Evolutionary conservation across 2,113 vertebrate genomes (phyloP).

Genomic region (Picathartes gymnocephalus): DNA sequence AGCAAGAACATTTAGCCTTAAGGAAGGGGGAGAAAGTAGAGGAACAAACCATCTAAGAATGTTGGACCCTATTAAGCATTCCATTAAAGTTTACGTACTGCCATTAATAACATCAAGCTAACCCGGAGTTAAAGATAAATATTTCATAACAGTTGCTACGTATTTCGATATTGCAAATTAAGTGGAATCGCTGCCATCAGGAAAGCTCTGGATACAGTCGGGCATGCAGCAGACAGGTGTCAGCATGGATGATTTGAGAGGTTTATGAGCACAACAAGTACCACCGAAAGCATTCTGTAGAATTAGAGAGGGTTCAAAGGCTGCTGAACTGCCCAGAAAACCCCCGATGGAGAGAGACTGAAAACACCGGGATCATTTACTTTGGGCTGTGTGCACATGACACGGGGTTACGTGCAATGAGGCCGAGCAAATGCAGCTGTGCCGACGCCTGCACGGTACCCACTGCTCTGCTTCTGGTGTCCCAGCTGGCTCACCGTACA

Average conservation of each 20-base stretch:
- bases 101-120: constrained; percentile 26
- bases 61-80: neutral
- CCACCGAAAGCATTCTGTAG: neutral
- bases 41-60: neutral
- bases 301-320: neutral
- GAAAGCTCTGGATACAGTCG: neutral
- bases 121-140: neutral
- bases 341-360: neutral
- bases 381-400: neutral
- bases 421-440: neutral
- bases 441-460: rapidly evolving
- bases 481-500: neutral
- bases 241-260: neutral
- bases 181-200: neutral
- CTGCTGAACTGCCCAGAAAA: neutral
- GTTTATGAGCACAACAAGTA: neutral
- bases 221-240: neutral
- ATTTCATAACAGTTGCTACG: neutral
- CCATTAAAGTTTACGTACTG: neutral
- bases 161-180: neutral
- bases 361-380: neutral
- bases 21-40: neutral
- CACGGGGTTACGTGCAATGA: neutral
- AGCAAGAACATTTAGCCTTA: neutral
- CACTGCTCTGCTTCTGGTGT: neutral